Evolutionary conservation across 2,113 vertebrate species (phyloP), one percentile per base, ranked within the genome.

Genomic region (Hippopotamus amphibius): DNA sequence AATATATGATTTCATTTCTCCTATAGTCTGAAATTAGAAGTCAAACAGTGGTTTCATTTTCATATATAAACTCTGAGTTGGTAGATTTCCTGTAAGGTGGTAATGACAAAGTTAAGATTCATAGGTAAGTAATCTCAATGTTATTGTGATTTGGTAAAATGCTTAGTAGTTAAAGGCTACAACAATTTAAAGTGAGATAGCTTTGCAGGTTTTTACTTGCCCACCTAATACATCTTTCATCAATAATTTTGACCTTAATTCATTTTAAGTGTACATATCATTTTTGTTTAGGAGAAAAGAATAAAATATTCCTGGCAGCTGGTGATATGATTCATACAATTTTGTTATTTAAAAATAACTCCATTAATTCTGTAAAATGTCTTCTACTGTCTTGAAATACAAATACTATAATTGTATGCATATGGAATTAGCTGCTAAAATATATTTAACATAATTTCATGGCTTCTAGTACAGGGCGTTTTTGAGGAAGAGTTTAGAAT

Each of bases 301-400:
- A 50, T 93, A 46, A 88, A 90, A 43, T 92, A 88, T 93, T 95
- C 96, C 41, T 86, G 57, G 81, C 33, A 85, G 33, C 24, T 83
- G 72, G 46, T 96, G 76, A 81, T 93, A 80, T 76, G 61, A 96
- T 65, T 92, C 53, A 55, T 61, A 19, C 7, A 83, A 91, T 63
- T 84, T 11, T 85, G 28, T 87, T 97, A 26, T 69, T 96, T 79
- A 87, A 85, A 96, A 97, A 46, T 30, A 83, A 97, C 71, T 94
- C 24, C 9, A 43, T 79, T 93, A 93, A 83, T 57, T 80, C 77
- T 37, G 24, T 17, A 55, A 80, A 80, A 55, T 80, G 98, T 98
- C 98, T 98, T 98, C 98, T 98, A 94, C 98, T 98, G 98, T 90
- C 97, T 92, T 97, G 65, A 98, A 97, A 88, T 84, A 19, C 96